phyloP scores from a whole-genome alignment of 2,888 invertebrate genomes.

The Ectemnius lituratus region DNA sequence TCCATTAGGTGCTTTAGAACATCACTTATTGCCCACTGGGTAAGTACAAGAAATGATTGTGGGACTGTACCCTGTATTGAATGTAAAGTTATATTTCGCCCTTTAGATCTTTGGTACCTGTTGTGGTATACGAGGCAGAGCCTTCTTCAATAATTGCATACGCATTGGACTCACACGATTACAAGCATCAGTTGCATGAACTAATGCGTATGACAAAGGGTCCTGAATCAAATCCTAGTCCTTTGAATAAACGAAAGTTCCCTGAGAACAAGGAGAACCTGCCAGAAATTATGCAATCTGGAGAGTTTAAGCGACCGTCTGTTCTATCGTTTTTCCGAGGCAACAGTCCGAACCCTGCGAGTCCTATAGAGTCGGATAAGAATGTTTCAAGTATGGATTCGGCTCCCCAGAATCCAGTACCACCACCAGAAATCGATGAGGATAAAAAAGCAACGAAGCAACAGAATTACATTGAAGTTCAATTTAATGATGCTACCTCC shows the following conservation, averaged over 20 bases:
- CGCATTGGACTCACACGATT: slow-evolving; percentile 86
- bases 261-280: slow-evolving; percentile 76
- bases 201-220: slow-evolving; percentile 68
- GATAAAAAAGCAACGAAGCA: slow-evolving; percentile 72
- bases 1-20: slow-evolving; percentile 84
- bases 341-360: slow-evolving; percentile 71
- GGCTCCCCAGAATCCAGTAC: slow-evolving; percentile 18
- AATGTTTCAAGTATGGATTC: slow-evolving; percentile 51
- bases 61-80: background rate
- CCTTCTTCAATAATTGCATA: slow-evolving; percentile 92
- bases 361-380: slow-evolving; percentile 71
- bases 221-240: slow-evolving; percentile 78
- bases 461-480: slow-evolving; percentile 80
- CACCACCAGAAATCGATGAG: slow-evolving; percentile 65
- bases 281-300: slow-evolving; percentile 66
- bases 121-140: slow-evolving; percentile 89
- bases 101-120: slow-evolving; percentile 78
- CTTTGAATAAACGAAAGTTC: slow-evolving; percentile 78
- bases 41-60: slow-evolving; percentile 41
- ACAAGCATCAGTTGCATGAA: slow-evolving; percentile 82
- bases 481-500: slow-evolving; percentile 83
- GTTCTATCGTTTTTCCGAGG: slow-evolving; percentile 75
- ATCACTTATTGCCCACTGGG: slow-evolving; percentile 83
- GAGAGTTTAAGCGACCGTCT: slow-evolving; percentile 72
- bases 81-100: slow-evolving; percentile 13